Conservation (phyloP, 2,888 invertebrate genomes). For the Leucania comma region DNA sequence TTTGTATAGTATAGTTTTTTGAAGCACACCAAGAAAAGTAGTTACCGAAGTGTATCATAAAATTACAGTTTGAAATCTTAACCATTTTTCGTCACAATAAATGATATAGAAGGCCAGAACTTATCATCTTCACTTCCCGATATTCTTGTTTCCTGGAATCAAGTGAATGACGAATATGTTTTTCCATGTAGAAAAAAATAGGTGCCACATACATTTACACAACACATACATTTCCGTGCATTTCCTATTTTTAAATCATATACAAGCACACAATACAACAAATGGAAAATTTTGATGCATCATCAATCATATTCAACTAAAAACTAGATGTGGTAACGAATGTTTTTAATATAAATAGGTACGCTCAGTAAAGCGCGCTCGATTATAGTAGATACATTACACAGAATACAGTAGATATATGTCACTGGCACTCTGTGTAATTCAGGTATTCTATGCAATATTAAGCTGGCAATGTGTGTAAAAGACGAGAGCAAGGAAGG, state of each 20-base stretch:
- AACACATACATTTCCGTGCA: constrained; percentile 17
- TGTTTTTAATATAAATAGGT: constrained; percentile 1
- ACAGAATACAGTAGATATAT: background rate
- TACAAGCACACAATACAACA: constrained; percentile 7
- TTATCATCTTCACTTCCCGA: background rate
- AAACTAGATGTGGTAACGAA: constrained; percentile 24
- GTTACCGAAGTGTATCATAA: background rate
- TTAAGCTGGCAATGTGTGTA: too few relatives aligned
- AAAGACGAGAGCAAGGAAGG: too few relatives aligned
- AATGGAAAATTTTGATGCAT: constrained; percentile 42
- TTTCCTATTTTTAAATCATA: constrained; percentile 33
- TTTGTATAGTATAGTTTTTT: too few relatives aligned
- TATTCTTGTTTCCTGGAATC: background rate
- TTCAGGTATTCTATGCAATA: too few relatives aligned
- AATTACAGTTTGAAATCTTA: background rate
- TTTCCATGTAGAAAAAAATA: background rate
- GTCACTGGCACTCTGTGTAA: too few relatives aligned
- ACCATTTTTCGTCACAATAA: too few relatives aligned
- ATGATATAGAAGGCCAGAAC: background rate
- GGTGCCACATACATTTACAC: background rate
- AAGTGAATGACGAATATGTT: background rate
- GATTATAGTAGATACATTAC: too few relatives aligned
- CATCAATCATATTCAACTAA: constrained; percentile 23
- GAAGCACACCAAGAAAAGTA: too few relatives aligned
- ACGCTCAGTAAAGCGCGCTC: background rate